phyloP scores from a whole-genome alignment of 2,888 invertebrate genomes.

The Chelonus formosanus region DNA sequence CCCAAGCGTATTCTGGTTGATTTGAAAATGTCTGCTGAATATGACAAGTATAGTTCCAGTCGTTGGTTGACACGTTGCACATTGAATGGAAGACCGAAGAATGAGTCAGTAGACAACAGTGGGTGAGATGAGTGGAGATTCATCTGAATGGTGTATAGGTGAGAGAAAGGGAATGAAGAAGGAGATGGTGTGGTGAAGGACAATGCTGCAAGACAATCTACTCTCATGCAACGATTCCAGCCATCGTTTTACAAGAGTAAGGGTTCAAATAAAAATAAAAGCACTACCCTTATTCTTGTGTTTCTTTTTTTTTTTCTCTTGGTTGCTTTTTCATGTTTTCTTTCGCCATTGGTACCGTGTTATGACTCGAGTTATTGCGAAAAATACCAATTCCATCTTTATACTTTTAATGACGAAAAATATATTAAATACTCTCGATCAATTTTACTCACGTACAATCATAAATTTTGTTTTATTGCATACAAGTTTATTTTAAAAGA shows the following conservation, averaged over 20 bases:
- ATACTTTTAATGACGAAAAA: no score
- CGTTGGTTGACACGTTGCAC: constrained; percentile 13
- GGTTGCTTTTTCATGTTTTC: no score
- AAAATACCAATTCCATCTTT: no score
- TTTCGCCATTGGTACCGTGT: no score
- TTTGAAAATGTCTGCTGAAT: not conserved
- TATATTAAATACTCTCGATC: not conserved
- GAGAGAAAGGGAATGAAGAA: constrained; percentile 5
- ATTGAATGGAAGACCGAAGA: constrained; percentile 16
- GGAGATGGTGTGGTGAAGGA: constrained; percentile 31
- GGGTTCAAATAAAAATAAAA: constrained; percentile 17
- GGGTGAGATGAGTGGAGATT: constrained; percentile 4
- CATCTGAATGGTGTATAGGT: constrained; percentile 1
- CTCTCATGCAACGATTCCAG: constrained; percentile 23
- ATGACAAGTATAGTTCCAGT: constrained; percentile 1
- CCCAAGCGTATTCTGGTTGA: constrained; percentile 7
- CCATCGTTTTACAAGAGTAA: constrained; percentile 24
- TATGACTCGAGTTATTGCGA: no score
- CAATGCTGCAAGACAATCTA: constrained; percentile 45
- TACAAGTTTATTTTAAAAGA: not conserved
- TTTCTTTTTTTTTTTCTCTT: no score
- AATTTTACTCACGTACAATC: not conserved
- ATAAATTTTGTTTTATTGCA: constrained; percentile 8
- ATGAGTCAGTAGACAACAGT: constrained; percentile 10
- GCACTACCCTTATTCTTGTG: no score